Conservation (phyloP, 1,140 invertebrate genomes). For the Fopius arisanus region DNA sequence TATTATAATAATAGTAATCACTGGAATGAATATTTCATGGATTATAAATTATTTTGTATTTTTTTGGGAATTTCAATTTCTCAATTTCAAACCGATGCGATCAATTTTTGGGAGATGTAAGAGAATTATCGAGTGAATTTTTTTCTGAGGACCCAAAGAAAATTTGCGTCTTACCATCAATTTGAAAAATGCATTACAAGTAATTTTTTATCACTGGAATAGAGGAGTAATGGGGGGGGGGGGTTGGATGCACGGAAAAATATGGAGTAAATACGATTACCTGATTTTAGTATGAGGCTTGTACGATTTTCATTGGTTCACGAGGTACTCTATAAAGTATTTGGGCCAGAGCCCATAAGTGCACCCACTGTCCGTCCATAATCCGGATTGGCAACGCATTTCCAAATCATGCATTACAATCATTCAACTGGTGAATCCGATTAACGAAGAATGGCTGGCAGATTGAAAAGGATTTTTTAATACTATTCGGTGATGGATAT, state of each 20-base stretch:
- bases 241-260: not conserved
- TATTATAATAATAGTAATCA: too few relatives aligned
- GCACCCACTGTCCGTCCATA: slow-evolving; percentile 18
- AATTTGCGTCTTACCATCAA: not conserved
- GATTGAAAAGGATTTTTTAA: not conserved
- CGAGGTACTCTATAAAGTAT: slow-evolving; percentile 4
- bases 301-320: not conserved
- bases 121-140: too few relatives aligned
- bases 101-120: too few relatives aligned
- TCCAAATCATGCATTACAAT: slow-evolving; percentile 24
- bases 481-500: not conserved
- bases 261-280: slow-evolving; percentile 6
- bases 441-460: not conserved
- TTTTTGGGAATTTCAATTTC: too few relatives aligned
- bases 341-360: not conserved
- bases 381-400: slow-evolving; percentile 16
- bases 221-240: not conserved
- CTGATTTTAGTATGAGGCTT: not conserved
- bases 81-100: too few relatives aligned
- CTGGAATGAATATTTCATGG: too few relatives aligned
- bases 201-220: not conserved
- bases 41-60: too few relatives aligned
- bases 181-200: not conserved
- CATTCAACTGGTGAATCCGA: slow-evolving; percentile 23
- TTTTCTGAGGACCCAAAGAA: not conserved